phyloP scores from a whole-genome alignment of 2,797 vertebrate genomes.

The Buphagus erythrorhynchus region DNA sequence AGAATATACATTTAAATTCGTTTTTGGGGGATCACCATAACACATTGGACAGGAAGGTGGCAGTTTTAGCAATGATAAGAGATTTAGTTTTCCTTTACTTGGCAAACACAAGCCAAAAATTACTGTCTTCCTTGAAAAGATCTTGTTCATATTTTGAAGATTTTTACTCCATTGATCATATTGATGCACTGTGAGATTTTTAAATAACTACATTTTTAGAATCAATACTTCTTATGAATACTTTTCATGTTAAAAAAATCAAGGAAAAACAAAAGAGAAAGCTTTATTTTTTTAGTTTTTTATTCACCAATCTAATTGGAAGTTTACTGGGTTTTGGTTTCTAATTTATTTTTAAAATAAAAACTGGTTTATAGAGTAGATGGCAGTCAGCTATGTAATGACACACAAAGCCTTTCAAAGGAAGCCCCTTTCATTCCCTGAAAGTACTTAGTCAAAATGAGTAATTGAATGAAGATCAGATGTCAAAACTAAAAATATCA shows the following conservation, averaged over 20 bases:
- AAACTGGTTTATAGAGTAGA: background rate
- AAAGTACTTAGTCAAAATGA: background rate
- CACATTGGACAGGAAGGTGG: background rate
- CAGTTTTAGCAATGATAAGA: background rate
- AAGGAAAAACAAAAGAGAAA: background rate
- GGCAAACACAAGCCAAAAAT: background rate
- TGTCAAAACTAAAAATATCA: background rate
- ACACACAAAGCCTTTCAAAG: background rate
- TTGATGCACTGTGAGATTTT: background rate
- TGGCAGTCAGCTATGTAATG: background rate
- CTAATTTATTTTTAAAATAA: background rate
- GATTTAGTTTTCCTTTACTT: background rate
- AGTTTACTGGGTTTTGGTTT: background rate
- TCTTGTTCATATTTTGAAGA: background rate
- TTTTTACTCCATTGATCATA: background rate
- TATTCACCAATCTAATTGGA: background rate
- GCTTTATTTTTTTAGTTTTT: background rate
- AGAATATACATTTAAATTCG: background rate
- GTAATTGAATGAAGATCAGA: slow-evolving; percentile 25
- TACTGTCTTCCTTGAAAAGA: background rate
- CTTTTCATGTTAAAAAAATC: background rate
- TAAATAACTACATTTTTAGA: background rate
- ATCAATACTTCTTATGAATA: background rate
- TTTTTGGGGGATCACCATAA: background rate
- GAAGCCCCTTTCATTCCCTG: background rate